These are phyloP conservation scores for Brienomyrus brachyistius DNA, from an alignment of 2,113 vertebrate species.

Conservation along the genomic window DNA sequence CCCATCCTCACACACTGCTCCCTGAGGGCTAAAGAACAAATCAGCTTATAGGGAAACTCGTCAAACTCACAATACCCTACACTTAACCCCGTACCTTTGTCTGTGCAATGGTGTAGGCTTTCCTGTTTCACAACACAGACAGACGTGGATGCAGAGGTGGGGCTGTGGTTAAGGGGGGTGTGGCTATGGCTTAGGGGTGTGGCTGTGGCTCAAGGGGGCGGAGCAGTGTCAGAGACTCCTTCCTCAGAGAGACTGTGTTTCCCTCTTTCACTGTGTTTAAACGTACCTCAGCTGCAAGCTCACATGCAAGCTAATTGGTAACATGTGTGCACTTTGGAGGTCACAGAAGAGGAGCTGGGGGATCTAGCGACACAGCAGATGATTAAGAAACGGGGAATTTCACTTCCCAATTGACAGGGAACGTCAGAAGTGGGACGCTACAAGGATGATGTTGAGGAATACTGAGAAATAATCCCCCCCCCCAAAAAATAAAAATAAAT, in stretches of 20 bases:
- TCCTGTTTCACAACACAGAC: neutral
- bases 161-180: neutral
- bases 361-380: neutral
- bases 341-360: neutral
- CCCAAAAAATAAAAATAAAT: neutral
- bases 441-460: neutral
- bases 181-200: neutral
- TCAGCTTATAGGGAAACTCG: neutral
- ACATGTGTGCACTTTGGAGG: neutral
- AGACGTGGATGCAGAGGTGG: neutral
- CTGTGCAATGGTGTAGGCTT: neutral
- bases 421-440: neutral
- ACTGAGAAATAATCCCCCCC: neutral
- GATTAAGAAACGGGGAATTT: neutral
- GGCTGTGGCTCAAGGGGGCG: neutral
- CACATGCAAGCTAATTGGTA: neutral
- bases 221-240: neutral
- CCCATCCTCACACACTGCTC: neutral
- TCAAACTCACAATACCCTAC: neutral
- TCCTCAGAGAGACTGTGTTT: neutral
- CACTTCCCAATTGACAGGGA: neutral
- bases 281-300: neutral
- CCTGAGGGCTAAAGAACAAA: neutral
- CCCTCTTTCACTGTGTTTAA: neutral
- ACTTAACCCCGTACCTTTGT: neutral